Base-by-base conservation (phyloP, 2,113 vertebrate genomes). In the Laticauda colubrina region DNA sequence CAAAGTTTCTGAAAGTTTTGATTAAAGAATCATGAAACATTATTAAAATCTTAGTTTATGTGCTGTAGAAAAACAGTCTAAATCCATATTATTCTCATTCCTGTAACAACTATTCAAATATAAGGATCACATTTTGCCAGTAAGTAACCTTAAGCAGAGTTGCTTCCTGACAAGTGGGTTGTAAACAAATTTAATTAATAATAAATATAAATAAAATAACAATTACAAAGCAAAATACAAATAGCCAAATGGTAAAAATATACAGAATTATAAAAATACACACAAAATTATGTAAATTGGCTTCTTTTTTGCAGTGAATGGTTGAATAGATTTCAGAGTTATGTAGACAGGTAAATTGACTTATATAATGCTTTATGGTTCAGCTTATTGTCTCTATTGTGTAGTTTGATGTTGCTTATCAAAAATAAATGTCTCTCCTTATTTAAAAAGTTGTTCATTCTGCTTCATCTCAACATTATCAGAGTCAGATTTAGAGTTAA, bases 401-500 rank as follows among this genome's bases (percentile, higher is more conserved):
- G 64, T 61, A 55, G n/a, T 26, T 4, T 24, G n/a, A 85, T 64
- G 91, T 53, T 91, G 54, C 55, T 54, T 91, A 54, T 85, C 90
- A 54, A 57, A 92, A 85, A 64, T 87, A 89, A 24, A 43, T 53
- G 59, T 59, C 69, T 59, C 43, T 91, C 86, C 61, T 91, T 90
- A 89, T 93, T 91, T 93, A 89, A 89, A 91, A 51, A 69, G 21
- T 91, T 64, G 54, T 91, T 89, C n/a, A 59, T 91, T 85, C 39
- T 53, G 10, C 43, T 59, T 21, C 24, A 61, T 5, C 9, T 81
- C 29, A 85, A n/a, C 6, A 53, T 18, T 69, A 88, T 57, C 88
- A 43, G 20, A 85, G 92, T 88, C 92, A 61, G 23, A 4, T 85
- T 89, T 59, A 34, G n/a, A 59, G 26, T 86, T 48, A 45, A 45